phyloP scores from a whole-genome alignment of 1,140 invertebrate genomes.

The Pogonomyrmex californicus region DNA sequence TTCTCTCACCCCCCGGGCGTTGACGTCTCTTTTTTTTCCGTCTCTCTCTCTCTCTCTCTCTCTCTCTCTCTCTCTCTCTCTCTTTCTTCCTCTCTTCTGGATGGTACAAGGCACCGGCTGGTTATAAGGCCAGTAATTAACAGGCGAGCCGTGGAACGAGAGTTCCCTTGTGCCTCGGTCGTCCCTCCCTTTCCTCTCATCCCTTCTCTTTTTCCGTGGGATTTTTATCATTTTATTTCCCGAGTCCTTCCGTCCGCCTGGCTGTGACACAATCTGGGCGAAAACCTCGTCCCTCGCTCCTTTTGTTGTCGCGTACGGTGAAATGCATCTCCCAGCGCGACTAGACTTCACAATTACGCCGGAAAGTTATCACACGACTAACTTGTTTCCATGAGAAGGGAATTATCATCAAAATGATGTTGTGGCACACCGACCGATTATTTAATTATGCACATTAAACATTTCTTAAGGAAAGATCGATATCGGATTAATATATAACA shows the following conservation, averaged over 20 bases:
- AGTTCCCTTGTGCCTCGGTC: conserved; percentile 32
- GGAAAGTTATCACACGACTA: conserved; percentile 5
- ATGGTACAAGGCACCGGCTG: conserved; percentile 50
- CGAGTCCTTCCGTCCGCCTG: conserved; percentile 6
- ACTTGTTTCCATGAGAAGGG: conserved; percentile 1
- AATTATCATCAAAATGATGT: conserved; percentile 1
- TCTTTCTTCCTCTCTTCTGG: background rate
- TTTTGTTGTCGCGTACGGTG: conserved; percentile 2
- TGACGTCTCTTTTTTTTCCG: background rate
- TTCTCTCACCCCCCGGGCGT: conserved; percentile 15
- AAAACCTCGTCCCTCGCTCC: background rate
- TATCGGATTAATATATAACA: conserved; percentile 3
- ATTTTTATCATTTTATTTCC: conserved; percentile 44
- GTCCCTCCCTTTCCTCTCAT: background rate
- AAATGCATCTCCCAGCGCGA: conserved; percentile 21
- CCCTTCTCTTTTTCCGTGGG: no score
- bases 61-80: background rate
- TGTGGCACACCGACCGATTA: background rate
- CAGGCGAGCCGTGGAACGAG: conserved; percentile 47
- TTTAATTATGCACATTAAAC: conserved; percentile 15
- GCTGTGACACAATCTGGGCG: conserved; percentile 40
- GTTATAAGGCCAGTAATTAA: conserved; percentile 72
- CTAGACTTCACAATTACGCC: conserved; percentile 38
- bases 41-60: background rate
- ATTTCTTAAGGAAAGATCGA: background rate